Base-by-base conservation (phyloP, 2,888 invertebrate genomes). In the Neoscelio sp. region DNA sequence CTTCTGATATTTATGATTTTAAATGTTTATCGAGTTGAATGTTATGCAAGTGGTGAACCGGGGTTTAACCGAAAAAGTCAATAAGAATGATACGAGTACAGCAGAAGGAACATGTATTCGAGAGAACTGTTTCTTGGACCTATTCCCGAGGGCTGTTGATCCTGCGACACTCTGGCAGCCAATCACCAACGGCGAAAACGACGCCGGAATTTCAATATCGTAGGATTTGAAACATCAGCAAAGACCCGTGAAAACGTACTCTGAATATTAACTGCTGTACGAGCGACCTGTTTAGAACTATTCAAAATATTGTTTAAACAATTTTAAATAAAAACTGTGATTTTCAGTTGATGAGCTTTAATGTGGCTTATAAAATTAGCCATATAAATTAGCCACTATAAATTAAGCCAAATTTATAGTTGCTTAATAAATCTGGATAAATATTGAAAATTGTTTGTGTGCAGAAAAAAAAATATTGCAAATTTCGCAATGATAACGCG, bases 161-260 rank as follows among this genome's bases (percentile, higher is more conserved):
- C 62, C 77, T 82, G 82, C 82, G 80, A 80, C 80, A 77, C 71
- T 74, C 62, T 58, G 65, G 50, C 64, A 67, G 62, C 79, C 80
- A 80, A 81, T 80, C 35, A 58, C 28, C 18, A 44, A 26, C 12
- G 17, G 33, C 48, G n/a, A 70, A 46, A 44, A 62, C 78, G 56
- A 46, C 33, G 35, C 17, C 44, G 64, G 64, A 78, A 78, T 74
- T 78, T 70, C 77, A 77, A 77, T 77, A 77, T 65, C 70, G 23
- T 23, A 30, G 65, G 71, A 71, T 71, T 71, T 60, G 35, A 60
- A 71, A 40, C 50, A 67, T 35, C 65, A 40, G 50, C 68, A 46
- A 28, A 58, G 42, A 15, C 40, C 26, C 35, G 40, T 33, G 40
- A 54, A 56, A 75, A 42, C 67, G 42, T 18, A 38, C 48, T 17